Base-by-base conservation (phyloP, 2,797 vertebrate species). In the Myripristis murdjan region DNA sequence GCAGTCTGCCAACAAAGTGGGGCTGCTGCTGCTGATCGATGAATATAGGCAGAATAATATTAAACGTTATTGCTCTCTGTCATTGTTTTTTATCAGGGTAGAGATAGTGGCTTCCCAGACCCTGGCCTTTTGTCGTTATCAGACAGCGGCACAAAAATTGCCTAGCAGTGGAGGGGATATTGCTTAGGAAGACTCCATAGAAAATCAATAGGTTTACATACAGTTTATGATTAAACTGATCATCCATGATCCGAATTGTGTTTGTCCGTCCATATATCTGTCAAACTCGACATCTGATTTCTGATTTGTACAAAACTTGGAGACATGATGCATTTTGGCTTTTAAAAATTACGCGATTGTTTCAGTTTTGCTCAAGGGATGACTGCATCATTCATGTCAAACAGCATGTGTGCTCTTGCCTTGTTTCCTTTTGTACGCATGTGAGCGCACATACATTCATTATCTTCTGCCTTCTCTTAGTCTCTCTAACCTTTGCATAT, bases 51-150 rank as follows among this genome's bases (percentile, higher is more conserved):
- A 70, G 11, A 64, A 31, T 31, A 31, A 31, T 31, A 77, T 58
- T 64, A 65, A 58, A 62, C 41, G 54, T 75, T 70, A 80, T 81
- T 61, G 74, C 56, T 37, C 47, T 14, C 35, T 55, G 35, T 64
- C 39, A 48, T 51, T 57, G 55, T 56, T 54, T 72, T 18, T 66
- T 77, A 67, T 80, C 18, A 49, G 20, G 16, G 47, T 9, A 46
- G 22, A 64, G 53, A 73, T 28, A 75, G 46, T 24, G 51, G 20
- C 58, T 78, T 58, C 8, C 67, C 6, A 46, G 60, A n/a, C 20
- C 43, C 23, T 14, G n/a, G 31, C 8, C 18, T n/a, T 49, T 57
- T 63, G 54, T 72, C 39, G 23, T 77, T 77, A 62, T 75, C 51
- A 77, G 24, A 68, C 55, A 75, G 48, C 22, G 15, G 23, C 28